Conservation (phyloP, 2,113 vertebrate genomes). For the Oncorhynchus mykiss region DNA sequence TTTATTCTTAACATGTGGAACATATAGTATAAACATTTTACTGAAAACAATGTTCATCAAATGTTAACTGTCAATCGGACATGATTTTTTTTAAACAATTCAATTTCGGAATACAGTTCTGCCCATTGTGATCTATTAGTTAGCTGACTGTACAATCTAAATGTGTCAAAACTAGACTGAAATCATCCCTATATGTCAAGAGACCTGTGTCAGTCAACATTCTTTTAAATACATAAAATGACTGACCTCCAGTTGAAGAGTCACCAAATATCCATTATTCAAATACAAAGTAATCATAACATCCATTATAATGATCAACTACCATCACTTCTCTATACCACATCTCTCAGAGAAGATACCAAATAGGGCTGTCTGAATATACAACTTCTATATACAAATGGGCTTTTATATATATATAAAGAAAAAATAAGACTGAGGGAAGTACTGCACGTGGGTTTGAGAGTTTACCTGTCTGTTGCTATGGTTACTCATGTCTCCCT, state of each 20-base stretch:
- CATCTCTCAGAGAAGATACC: constrained; percentile 77
- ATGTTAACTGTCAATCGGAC: constrained; percentile 72
- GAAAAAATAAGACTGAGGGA: constrained; percentile 18
- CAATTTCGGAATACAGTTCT: constrained; percentile 81
- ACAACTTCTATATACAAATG: constrained; percentile 87
- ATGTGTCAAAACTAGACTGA: constrained; percentile 9
- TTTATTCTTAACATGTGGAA: constrained; percentile 96
- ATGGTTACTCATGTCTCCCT: constrained; percentile 25
- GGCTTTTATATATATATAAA: constrained; percentile 18
- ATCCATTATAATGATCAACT: constrained; percentile 63
- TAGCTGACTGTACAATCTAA: constrained; percentile 63
- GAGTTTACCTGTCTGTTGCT: constrained; percentile 74
- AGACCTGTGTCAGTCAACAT: constrained; percentile 69
- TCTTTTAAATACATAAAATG: constrained; percentile 78
- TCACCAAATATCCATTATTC: constrained; percentile 62
- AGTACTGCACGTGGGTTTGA: constrained; percentile 49
- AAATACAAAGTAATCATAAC: constrained; percentile 61
- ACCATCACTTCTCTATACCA: constrained; percentile 82
- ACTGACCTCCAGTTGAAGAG: constrained; percentile 76
- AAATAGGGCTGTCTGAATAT: constrained; percentile 75
- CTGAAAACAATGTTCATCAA: constrained; percentile 93
- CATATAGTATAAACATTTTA: constrained; percentile 68
- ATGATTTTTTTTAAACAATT: constrained; percentile 73
- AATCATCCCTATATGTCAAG: constrained; percentile 49
- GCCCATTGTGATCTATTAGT: constrained; percentile 61